These are phyloP conservation scores for Atractosteus spatula DNA, from an alignment of 2,113 vertebrate species.

Conservation along the genomic window DNA sequence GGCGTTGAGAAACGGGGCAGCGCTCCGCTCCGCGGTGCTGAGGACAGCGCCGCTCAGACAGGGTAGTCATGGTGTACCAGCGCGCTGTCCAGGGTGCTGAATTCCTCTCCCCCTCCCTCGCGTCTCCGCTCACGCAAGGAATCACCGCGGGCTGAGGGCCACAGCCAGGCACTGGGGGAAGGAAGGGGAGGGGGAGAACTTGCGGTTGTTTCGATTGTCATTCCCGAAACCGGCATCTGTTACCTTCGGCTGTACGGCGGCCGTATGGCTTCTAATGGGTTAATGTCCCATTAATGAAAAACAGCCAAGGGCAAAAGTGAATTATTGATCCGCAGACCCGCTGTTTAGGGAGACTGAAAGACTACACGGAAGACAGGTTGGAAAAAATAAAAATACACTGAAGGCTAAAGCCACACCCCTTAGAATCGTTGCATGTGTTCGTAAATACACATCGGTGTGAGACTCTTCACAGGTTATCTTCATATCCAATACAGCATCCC, in stretches of 20 bases:
- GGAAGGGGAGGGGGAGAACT: neutral
- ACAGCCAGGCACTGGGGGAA: neutral
- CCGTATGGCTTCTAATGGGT: slow-evolving; percentile 10
- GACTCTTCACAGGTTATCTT: no score
- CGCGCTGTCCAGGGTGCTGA: slow-evolving; percentile 52
- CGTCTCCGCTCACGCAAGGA: neutral
- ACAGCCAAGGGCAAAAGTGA: slow-evolving; percentile 6
- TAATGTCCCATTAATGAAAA: neutral
- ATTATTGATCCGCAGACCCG: slow-evolving; percentile 26
- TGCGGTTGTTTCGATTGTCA: no score
- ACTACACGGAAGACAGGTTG: neutral
- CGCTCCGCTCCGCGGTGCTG: no score
- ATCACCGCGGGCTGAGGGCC: neutral
- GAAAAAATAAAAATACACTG: slow-evolving; percentile 2
- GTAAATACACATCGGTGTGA: no score
- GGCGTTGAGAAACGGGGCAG: no score
- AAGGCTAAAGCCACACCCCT: neutral
- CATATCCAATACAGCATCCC: no score
- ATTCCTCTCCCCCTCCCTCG: neutral
- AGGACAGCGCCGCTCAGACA: no score
- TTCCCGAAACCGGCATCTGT: no score
- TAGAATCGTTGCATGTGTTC: no score
- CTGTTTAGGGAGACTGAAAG: slow-evolving; percentile 4
- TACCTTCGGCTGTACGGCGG: no score
- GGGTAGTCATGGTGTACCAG: no score